Conservation (phyloP, 2,888 invertebrate species). For the Carcina quercana region DNA sequence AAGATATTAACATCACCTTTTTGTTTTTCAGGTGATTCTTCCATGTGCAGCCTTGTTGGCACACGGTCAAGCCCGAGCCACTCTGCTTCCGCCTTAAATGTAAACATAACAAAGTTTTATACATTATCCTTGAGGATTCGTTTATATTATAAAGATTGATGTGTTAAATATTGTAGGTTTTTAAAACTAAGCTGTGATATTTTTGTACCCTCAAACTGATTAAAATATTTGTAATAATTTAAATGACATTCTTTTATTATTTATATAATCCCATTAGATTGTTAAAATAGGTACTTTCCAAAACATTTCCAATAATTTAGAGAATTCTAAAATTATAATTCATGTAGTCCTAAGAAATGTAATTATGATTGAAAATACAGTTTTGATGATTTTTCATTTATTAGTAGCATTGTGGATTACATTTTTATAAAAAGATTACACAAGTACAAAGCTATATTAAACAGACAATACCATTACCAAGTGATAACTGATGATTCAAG, state of each 20-base stretch:
- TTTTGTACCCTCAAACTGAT: slow-evolving; percentile 12
- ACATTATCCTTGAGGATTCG: slow-evolving; percentile 32
- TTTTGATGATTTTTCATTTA: no score
- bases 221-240: slow-evolving; percentile 4
- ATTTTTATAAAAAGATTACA: no score
- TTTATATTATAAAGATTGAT: slow-evolving; percentile 18
- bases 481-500: no score
- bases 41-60: slow-evolving; percentile 76
- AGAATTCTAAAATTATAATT: no score
- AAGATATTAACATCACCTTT: slow-evolving; percentile 62
- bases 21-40: slow-evolving; percentile 71
- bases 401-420: no score
- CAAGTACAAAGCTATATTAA: no score
- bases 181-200: slow-evolving; percentile 22
- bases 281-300: no score
- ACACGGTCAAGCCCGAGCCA: slow-evolving; percentile 79
- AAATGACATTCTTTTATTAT: neutral
- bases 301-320: no score
- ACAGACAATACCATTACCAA: no score
- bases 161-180: slow-evolving; percentile 5
- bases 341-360: no score
- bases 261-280: no score
- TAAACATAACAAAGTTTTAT: slow-evolving; percentile 56
- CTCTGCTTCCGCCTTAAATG: slow-evolving; percentile 75
- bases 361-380: no score